Evolutionary conservation across 2,888 invertebrate species (phyloP).

Genomic region (Cataglyphis cursor): DNA sequence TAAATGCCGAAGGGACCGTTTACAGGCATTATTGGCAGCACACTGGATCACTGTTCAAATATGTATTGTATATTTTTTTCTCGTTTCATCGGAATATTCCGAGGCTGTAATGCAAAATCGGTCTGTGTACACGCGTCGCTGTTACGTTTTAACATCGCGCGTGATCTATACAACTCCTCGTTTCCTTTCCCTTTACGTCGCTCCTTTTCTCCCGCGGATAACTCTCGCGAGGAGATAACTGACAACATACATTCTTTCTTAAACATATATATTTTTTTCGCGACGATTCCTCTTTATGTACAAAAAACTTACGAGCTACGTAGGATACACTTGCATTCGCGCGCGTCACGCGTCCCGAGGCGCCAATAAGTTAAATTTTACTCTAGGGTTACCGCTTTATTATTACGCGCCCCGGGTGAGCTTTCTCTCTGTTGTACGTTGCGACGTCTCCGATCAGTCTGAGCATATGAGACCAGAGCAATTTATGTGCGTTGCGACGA

Average conservation of each 20-base stretch:
- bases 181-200: conserved; percentile 54
- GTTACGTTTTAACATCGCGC: conserved; percentile 5
- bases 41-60: conserved; percentile 81
- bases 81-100: conserved; percentile 63
- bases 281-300: conserved; percentile 79
- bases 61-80: conserved; percentile 67
- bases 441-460: conserved; percentile 65
- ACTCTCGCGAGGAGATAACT: conserved; percentile 74
- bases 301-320: conserved; percentile 79
- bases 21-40: conserved; percentile 86
- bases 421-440: conserved; percentile 54
- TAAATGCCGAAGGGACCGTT: conserved; percentile 80
- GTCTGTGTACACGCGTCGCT: conserved; percentile 12
- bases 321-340: conserved; percentile 79
- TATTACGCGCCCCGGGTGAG: conserved; percentile 77
- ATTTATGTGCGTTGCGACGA: conserved; percentile 43
- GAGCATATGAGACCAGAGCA: conserved; percentile 50
- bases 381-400: conserved; percentile 77
- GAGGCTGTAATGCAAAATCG: conserved; percentile 55
- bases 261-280: conserved; percentile 63
- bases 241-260: conserved; percentile 62
- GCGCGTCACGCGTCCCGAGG: conserved; percentile 79
- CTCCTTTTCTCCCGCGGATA: conserved; percentile 55
- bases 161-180: conserved; percentile 36
- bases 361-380: conserved; percentile 84